These are phyloP conservation scores for Zaprionus camerounensis DNA, from an alignment of 1,140 invertebrate species.

Conservation along the genomic window DNA sequence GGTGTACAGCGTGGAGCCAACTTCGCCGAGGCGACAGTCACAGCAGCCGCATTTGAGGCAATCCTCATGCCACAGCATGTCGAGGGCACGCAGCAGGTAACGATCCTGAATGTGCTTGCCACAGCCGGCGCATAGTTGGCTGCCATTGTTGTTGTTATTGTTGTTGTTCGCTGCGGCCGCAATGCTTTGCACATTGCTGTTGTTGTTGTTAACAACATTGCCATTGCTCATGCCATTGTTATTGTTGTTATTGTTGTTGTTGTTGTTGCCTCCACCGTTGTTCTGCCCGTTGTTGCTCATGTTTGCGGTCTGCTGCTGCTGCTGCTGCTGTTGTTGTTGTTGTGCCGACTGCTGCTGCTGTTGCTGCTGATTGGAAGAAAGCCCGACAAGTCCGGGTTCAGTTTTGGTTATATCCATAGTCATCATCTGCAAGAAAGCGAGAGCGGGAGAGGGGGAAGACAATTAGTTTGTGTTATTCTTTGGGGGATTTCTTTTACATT, in stretches of 20 bases:
- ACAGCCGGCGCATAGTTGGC: conserved; percentile 93
- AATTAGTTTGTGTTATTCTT: background rate
- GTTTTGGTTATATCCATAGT: conserved; percentile 90
- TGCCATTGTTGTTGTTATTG: conserved; percentile 85
- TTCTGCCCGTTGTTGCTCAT: conserved; percentile 80
- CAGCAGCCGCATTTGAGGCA: conserved; percentile 99
- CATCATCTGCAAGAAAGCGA: conserved; percentile 85
- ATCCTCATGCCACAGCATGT: conserved; percentile 99
- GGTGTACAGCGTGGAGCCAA: conserved; percentile 98
- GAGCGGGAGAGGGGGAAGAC: background rate
- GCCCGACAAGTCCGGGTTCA: conserved; percentile 85
- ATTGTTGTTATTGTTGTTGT: conserved; percentile 51
- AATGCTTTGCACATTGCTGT: conserved; percentile 69
- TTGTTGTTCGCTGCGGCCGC: conserved; percentile 73
- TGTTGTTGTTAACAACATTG: conserved; percentile 49
- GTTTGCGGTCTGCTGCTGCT: conserved; percentile 77
- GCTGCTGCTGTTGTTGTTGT: conserved; percentile 53
- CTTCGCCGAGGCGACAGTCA: conserved; percentile 97
- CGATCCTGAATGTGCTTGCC: conserved; percentile 94
- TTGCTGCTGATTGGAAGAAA: conserved; percentile 76
- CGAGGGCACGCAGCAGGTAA: conserved; percentile 93
- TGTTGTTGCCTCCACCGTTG: conserved; percentile 81
- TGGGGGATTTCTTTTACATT: conserved; percentile 21
- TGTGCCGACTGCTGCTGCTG: conserved; percentile 47
- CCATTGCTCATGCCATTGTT: conserved; percentile 57